Conservation (phyloP, 2,888 invertebrate species). For the Lagria hirta region DNA sequence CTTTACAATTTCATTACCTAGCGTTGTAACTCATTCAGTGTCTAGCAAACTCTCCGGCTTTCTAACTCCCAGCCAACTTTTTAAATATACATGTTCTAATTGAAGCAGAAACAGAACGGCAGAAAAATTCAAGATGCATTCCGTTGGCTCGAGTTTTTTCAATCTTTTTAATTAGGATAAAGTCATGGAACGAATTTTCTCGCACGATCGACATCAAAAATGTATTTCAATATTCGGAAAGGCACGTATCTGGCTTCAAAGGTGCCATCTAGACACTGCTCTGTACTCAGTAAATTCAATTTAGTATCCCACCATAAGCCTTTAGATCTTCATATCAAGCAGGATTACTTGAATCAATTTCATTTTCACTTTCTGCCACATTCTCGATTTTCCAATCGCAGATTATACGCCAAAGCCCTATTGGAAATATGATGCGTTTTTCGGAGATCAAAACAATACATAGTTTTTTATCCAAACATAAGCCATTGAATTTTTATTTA, state of each 20-base stretch:
- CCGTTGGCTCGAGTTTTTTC: conserved; percentile 21
- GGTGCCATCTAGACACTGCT: conserved; percentile 25
- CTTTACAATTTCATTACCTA: conserved; percentile 35
- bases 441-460: no score
- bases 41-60: conserved; percentile 29
- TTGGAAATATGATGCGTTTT: no score
- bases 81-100: conserved; percentile 37
- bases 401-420: no score
- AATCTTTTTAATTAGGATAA: conserved; percentile 21
- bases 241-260: conserved; percentile 29
- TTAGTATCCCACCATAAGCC: conserved; percentile 36
- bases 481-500: no score
- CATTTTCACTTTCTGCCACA: conserved; percentile 39
- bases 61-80: conserved; percentile 32
- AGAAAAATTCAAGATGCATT: conserved; percentile 28
- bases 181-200: conserved; percentile 3
- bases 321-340: conserved; percentile 35
- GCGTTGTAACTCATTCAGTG: conserved; percentile 32
- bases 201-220: conserved; percentile 18
- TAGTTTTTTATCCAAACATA: no score
- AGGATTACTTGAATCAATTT: conserved; percentile 39
- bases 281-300: conserved; percentile 35
- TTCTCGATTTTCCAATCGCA: no score
- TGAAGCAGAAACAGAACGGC: conserved; percentile 33
- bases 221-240: conserved; percentile 24